These are phyloP conservation scores for Saguinus midas DNA, from an alignment of 2,113 vertebrate genomes.

Conservation along the genomic window DNA sequence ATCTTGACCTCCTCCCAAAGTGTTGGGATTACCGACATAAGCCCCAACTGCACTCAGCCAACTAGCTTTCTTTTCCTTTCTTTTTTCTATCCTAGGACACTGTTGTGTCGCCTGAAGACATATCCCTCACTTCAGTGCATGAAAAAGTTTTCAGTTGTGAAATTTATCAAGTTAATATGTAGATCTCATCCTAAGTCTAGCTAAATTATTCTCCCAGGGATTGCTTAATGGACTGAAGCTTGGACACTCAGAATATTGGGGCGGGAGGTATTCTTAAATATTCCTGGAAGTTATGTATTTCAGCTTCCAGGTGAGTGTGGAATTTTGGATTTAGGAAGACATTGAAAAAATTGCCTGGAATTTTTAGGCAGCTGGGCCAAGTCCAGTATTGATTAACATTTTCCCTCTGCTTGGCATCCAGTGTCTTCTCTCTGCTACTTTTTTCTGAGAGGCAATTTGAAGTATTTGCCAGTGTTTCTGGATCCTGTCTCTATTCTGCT, in stretches of 20 bases:
- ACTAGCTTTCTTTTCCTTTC: not conserved
- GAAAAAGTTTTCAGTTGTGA: not conserved
- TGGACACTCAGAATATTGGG: not conserved
- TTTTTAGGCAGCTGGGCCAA: conserved; percentile 1
- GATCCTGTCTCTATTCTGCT: not conserved
- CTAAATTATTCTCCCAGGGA: not conserved
- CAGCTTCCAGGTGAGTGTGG: conserved; percentile 10
- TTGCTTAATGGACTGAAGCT: conserved; percentile 23
- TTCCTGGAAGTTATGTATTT: conserved; percentile 25
- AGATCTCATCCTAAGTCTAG: conserved; percentile 6
- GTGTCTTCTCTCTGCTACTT: not conserved
- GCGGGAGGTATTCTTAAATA: not conserved
- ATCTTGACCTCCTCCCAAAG: no score
- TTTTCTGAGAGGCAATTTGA: conserved; percentile 27
- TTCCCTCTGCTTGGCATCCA: not conserved
- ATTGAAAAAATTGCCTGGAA: conserved; percentile 35
- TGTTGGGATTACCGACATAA: no score
- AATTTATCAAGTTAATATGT: conserved; percentile 14
- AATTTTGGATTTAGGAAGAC: conserved; percentile 38
- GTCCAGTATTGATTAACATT: conserved; percentile 24
- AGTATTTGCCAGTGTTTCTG: conserved; percentile 12
- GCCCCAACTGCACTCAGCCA: not conserved
- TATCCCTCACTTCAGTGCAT: not conserved
- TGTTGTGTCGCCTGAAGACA: not conserved
- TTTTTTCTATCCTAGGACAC: not conserved